Conservation (phyloP, 2,797 vertebrate genomes). For the Acanthurus leucopareius region DNA sequence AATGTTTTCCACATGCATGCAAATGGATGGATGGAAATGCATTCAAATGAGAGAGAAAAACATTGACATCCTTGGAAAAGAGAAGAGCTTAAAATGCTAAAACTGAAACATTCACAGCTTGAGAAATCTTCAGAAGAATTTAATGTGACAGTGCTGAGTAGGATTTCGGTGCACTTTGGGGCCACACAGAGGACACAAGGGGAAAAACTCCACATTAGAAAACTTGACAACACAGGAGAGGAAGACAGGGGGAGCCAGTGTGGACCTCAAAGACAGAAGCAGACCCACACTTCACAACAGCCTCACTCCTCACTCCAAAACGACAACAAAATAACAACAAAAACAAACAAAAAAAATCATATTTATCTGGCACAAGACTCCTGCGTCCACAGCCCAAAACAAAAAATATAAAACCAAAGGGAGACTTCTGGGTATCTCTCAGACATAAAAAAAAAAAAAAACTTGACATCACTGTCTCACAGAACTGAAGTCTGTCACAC, state of each 20-base stretch:
- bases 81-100: conserved; percentile 38
- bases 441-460: conserved; percentile 35
- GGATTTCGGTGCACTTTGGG: conserved; percentile 61
- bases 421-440: conserved; percentile 46
- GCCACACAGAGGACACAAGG: conserved; percentile 70
- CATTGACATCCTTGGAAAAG: conserved; percentile 48
- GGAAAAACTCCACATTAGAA: conserved; percentile 46
- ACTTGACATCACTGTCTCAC: conserved; percentile 64
- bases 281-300: conserved; percentile 75
- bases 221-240: conserved; percentile 55
- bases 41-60: conserved; percentile 64
- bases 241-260: conserved; percentile 57
- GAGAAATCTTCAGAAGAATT: conserved; percentile 52
- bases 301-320: conserved; percentile 56
- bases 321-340: background rate
- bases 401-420: conserved; percentile 71
- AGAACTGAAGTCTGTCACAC: conserved; percentile 54
- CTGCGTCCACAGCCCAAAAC: conserved; percentile 61
- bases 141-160: conserved; percentile 65
- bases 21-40: conserved; percentile 69
- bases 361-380: conserved; percentile 55
- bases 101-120: conserved; percentile 70
- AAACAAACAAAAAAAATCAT: conserved; percentile 26
- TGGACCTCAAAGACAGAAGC: conserved; percentile 78
- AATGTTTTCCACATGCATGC: conserved; percentile 71